Conservation (phyloP, 2,797 vertebrate genomes). For the Tauraco hartlaubi region DNA sequence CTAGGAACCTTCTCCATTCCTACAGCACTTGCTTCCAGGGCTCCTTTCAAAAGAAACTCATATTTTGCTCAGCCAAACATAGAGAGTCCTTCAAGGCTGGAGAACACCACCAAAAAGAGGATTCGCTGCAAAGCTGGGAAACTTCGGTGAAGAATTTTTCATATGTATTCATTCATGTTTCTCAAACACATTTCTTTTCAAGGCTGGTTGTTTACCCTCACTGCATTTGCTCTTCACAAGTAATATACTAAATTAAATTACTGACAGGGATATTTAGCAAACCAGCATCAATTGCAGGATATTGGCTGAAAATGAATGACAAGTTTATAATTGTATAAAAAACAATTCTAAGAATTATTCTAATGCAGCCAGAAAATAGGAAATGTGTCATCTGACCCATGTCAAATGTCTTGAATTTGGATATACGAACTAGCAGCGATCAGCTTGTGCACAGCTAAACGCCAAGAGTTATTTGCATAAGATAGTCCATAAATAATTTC, state of each 20-base stretch:
- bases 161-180: background rate
- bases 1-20: background rate
- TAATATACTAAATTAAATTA: conserved; percentile 25
- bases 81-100: background rate
- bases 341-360: background rate
- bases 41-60: background rate
- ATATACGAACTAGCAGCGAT: background rate
- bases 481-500: conserved; percentile 30
- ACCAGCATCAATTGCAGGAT: background rate
- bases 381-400: conserved; percentile 21
- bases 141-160: background rate
- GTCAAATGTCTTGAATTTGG: conserved; percentile 8
- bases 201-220: background rate
- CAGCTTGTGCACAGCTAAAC: background rate
- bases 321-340: background rate
- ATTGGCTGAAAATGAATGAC: background rate
- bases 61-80: background rate
- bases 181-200: background rate
- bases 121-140: background rate
- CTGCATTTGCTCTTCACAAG: background rate
- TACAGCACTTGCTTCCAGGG: background rate
- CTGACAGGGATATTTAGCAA: conserved; percentile 31
- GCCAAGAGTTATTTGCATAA: background rate
- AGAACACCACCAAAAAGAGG: background rate
- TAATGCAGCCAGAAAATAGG: background rate